Conservation (phyloP, 2,113 vertebrate species). For the Crocuta crocuta region DNA sequence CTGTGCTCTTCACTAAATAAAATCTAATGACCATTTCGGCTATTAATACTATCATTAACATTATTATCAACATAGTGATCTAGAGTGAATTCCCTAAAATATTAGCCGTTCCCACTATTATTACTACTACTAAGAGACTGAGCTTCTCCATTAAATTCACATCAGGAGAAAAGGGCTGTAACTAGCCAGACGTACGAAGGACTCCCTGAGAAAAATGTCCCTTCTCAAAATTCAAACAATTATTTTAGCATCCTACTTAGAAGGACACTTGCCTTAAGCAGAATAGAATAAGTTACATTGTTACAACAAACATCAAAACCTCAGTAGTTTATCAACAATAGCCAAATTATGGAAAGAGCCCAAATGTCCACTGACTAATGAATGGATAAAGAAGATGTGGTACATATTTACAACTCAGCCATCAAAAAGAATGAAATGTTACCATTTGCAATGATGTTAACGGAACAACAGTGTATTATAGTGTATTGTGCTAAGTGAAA, state of each 20-base stretch:
- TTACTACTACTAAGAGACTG: neutral
- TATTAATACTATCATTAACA: neutral
- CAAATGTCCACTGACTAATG: too few relatives aligned
- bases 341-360: too few relatives aligned
- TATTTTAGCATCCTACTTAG: neutral
- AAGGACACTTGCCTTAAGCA: neutral
- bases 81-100: neutral
- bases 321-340: neutral
- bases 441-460: too few relatives aligned
- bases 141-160: neutral
- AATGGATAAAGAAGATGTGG: too few relatives aligned
- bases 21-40: neutral
- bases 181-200: neutral
- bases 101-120: neutral
- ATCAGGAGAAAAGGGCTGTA: neutral
- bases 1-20: neutral
- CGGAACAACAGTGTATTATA: too few relatives aligned
- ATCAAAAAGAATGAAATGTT: too few relatives aligned
- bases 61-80: neutral
- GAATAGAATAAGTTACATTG: neutral
- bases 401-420: too few relatives aligned
- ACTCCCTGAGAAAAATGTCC: neutral
- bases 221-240: slow-evolving; percentile 25
- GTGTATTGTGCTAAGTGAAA: too few relatives aligned
- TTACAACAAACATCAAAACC: neutral